Evolutionary conservation across 2,797 vertebrate species (phyloP), one percentile per base, ranked within the genome.

Genomic region (Holocentrus rufus): DNA sequence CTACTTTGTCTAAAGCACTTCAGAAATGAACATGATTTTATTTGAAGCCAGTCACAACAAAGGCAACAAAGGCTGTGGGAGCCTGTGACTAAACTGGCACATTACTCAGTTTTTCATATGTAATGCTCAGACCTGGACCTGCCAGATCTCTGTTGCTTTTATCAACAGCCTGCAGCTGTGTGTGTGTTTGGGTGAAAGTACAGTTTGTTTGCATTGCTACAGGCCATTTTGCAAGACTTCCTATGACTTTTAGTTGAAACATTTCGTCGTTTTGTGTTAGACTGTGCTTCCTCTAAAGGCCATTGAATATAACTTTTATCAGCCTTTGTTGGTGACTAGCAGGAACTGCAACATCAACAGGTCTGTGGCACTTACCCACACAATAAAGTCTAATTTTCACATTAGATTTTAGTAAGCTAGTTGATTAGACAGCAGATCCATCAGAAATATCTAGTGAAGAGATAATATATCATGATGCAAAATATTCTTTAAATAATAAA

Each of bases 301-400:
- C 34, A 36, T 36, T 36, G 10, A 36, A 9, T 54, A 36, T 30
- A 34, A 53, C 30, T 36, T 53, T 30, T 31, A 15, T n/a, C n/a
- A n/a, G 3, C 15, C 5, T 46, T 8, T 79, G 59, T n/a, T 58
- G n/a, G 17, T 54, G 10, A 31, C 23, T 1, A 14, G 34, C 13
- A n/a, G 27, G n/a, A 62, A 62, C 46, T 17, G 17, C 7, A 62
- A 10, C 56, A 46, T 22, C n/a, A n/a, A n/a, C n/a, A n/a, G n/a
- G 22, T 64, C 31, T 67, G 47, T 46, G 34, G 25, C 15, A 44
- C 52, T n/a, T n/a, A n/a, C n/a, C n/a, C n/a, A n/a, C n/a, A n/a
- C n/a, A n/a, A n/a, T n/a, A n/a, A n/a, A n/a, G n/a, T n/a, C n/a
- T n/a, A n/a, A 36, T 36, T 5, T 36, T 36, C 34, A 36, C 34